These are phyloP conservation scores for Machimus rusticus DNA, from an alignment of 2,888 invertebrate genomes.

Conservation along the genomic window DNA sequence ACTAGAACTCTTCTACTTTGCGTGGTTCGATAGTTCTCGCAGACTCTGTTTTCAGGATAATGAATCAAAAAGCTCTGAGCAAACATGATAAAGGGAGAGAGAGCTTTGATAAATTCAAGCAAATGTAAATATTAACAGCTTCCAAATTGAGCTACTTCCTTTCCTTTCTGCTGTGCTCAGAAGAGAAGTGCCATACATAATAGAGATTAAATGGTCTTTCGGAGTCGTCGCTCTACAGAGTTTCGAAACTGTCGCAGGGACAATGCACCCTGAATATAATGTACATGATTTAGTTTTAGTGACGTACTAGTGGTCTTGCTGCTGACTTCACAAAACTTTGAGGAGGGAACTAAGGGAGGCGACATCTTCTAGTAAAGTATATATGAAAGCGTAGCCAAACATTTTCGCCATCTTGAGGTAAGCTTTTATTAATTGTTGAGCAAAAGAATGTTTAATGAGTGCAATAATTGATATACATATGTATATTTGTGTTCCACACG, in stretches of 20 bases:
- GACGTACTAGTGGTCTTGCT: no score
- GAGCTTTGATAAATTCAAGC: neutral
- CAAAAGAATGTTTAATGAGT: no score
- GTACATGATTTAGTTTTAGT: no score
- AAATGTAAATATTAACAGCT: slow-evolving; percentile 13
- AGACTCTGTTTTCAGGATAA: slow-evolving; percentile 15
- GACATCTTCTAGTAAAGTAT: no score
- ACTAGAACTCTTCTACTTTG: neutral
- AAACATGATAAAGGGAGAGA: neutral
- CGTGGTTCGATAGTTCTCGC: neutral
- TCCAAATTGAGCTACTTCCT: neutral
- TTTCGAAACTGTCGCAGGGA: neutral
- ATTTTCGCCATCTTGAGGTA: no score
- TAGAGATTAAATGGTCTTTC: neutral
- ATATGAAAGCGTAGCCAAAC: no score
- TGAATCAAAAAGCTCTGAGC: neutral
- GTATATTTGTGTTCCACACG: no score
- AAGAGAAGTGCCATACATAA: neutral
- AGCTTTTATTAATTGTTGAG: no score
- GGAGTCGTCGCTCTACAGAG: neutral
- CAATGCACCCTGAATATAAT: neutral
- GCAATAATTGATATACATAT: no score
- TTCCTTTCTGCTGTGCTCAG: neutral
- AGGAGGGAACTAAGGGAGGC: no score
- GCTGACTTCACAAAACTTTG: no score